These are phyloP conservation scores for Eublepharis macularius DNA, from an alignment of 2,113 vertebrate species.

Conservation along the genomic window DNA sequence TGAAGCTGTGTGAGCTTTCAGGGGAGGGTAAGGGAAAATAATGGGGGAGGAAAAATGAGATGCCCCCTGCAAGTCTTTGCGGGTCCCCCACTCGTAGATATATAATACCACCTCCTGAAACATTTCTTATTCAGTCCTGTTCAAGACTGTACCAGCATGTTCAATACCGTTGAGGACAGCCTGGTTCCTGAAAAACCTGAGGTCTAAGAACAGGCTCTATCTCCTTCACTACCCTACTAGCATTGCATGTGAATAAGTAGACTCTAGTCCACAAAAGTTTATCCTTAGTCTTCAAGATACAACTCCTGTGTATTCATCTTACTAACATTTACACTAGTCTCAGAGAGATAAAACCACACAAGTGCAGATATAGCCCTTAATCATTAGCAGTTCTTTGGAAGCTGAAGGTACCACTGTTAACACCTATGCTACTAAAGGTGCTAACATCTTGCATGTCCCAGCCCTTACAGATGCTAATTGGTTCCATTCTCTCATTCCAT, in stretches of 20 bases:
- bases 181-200: neutral
- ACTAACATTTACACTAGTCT: neutral
- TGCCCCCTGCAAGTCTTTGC: too few relatives aligned
- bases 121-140: neutral
- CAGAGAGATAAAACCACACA: neutral
- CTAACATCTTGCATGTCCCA: too few relatives aligned
- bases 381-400: slow-evolving; percentile 18
- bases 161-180: neutral
- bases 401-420: fast-evolving
- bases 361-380: neutral
- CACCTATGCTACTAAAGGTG: neutral
- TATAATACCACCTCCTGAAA: neutral
- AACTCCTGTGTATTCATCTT: neutral
- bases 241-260: too few relatives aligned
- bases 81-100: neutral
- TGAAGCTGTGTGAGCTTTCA: too few relatives aligned
- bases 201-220: neutral
- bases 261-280: too few relatives aligned
- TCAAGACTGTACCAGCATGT: neutral
- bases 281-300: too few relatives aligned
- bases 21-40: too few relatives aligned
- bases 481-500: too few relatives aligned
- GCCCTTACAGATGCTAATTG: too few relatives aligned
- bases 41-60: too few relatives aligned
- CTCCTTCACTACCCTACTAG: neutral